Evolutionary conservation across 2,888 invertebrate species (phyloP).

Genomic region (Agriopis marginaria): DNA sequence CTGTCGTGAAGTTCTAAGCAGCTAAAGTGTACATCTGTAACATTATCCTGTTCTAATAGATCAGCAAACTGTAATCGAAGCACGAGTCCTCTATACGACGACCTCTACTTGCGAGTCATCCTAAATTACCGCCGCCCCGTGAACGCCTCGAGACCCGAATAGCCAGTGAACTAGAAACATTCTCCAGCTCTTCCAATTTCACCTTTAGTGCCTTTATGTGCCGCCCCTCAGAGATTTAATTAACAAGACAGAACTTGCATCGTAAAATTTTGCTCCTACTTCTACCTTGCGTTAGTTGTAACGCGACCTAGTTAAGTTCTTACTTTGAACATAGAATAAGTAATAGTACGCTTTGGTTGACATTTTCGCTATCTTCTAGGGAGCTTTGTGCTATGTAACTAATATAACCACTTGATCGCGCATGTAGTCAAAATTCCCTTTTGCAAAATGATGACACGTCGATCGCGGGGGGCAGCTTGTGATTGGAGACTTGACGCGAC

Average conservation of each 20-base stretch:
- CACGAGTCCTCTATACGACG: neutral
- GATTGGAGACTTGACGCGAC: too few relatives aligned
- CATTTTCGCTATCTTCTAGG: too few relatives aligned
- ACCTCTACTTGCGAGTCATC: slow-evolving; percentile 2
- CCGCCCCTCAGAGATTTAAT: neutral
- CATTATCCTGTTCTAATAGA: neutral
- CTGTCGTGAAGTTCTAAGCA: too few relatives aligned
- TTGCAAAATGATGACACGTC: too few relatives aligned
- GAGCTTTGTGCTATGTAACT: too few relatives aligned
- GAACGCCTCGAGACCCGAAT: slow-evolving; percentile 5
- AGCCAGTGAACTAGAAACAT: slow-evolving; percentile 10
- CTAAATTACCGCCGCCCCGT: slow-evolving; percentile 1
- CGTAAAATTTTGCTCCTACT: neutral
- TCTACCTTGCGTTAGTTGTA: neutral
- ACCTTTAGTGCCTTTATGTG: slow-evolving; percentile 2
- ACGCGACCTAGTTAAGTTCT: neutral
- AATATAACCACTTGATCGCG: too few relatives aligned
- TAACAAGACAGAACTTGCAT: slow-evolving; percentile 3
- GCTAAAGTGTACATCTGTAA: too few relatives aligned
- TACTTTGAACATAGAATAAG: neutral
- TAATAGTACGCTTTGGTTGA: neutral
- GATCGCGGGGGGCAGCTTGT: too few relatives aligned
- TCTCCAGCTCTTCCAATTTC: slow-evolving; percentile 3
- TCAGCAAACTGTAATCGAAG: neutral
- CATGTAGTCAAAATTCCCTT: too few relatives aligned